phyloP scores from a whole-genome alignment of 1,140 invertebrate species.

The Zaprionus vittiger region DNA sequence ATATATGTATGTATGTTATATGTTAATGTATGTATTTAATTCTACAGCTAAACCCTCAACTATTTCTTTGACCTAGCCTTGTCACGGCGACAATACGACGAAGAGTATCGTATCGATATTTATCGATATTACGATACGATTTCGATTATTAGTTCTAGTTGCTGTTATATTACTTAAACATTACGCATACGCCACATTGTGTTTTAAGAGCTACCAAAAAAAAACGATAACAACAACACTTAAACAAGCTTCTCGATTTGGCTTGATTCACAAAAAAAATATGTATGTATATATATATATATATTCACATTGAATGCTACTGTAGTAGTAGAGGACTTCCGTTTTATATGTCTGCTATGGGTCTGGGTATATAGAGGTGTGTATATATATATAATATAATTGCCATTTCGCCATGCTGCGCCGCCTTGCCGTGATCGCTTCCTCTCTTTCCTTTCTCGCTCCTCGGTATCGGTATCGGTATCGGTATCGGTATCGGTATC shows the following conservation, averaged over 20 bases:
- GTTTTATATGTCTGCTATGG: conserved; percentile 7
- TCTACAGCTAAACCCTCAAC: conserved; percentile 7
- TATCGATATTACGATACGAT: conserved; percentile 12
- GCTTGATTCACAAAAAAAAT: conserved; percentile 26
- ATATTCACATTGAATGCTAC: conserved; percentile 37
- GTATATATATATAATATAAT: conserved; percentile 31
- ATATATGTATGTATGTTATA: conserved; percentile 25
- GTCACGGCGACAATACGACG: neutral
- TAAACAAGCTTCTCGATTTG: conserved; percentile 23
- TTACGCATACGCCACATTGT: conserved; percentile 15
- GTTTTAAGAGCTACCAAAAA: conserved; percentile 28
- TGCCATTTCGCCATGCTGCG: conserved; percentile 27
- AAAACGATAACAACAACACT: conserved; percentile 15
- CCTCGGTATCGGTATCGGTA: neutral
- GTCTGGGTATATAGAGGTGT: conserved; percentile 14
- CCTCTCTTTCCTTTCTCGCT: conserved; percentile 10
- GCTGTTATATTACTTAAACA: conserved; percentile 29
- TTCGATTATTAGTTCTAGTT: conserved; percentile 28
- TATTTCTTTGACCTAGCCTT: conserved; percentile 1
- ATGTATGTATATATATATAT: neutral
- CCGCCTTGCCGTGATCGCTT: neutral
- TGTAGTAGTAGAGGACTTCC: conserved; percentile 25
- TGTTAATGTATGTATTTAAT: conserved; percentile 24
- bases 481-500: neutral
- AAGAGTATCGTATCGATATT: neutral